A percentile compares a stretch with the other conserved stretches of the same genome.
Evolutionary conservation across 2,113 vertebrate species (phyloP).

Genomic region (Lynx canadensis): DNA sequence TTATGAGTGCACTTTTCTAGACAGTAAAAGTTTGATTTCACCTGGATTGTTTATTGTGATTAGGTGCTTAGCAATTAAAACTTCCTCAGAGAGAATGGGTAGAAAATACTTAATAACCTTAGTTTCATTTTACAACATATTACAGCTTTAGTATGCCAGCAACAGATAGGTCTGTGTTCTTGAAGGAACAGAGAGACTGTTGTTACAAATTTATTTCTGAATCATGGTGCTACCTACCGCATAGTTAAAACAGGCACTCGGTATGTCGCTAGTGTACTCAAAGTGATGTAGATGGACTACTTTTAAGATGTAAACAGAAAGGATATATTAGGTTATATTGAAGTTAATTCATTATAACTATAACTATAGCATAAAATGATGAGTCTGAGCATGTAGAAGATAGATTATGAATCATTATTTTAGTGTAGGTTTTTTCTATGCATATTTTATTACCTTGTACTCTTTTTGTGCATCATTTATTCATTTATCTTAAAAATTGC

Average conservation of each 20-base stretch:
- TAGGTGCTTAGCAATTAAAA: background rate
- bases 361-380: background rate
- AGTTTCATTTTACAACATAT: background rate
- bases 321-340: background rate
- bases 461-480: background rate
- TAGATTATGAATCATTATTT: slow-evolving; percentile 41
- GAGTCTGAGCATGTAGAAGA: background rate
- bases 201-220: slow-evolving; percentile 38
- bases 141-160: background rate
- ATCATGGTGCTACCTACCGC: background rate
- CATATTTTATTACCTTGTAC: background rate
- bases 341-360: slow-evolving; percentile 7
- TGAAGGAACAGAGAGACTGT: background rate
- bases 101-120: background rate
- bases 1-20: background rate
- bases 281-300: background rate
- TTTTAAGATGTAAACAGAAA: slow-evolving; percentile 26
- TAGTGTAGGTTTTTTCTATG: background rate
- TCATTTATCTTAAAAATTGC: slow-evolving; percentile 20
- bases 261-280: background rate
- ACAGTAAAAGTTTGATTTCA: background rate
- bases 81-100: background rate
- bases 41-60: background rate
- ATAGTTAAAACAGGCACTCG: background rate
- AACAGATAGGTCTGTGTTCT: background rate